Conservation (phyloP, 2,888 invertebrate species). For the Cistogaster globosa region DNA sequence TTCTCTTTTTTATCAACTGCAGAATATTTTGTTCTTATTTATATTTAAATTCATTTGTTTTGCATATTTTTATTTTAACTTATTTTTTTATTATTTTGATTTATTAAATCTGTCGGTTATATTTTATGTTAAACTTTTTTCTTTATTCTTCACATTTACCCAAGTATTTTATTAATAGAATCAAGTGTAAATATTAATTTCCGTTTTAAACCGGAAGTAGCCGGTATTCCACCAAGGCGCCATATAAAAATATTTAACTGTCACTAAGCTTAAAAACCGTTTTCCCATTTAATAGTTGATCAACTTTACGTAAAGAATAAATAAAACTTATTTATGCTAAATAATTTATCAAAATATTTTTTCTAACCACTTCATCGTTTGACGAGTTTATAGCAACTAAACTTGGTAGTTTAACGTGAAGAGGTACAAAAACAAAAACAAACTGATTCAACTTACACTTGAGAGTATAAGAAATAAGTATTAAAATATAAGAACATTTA, state of each 20-base stretch:
- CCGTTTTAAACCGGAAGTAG: slow-evolving; percentile 61
- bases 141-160: not conserved
- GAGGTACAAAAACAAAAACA: too few species aligned
- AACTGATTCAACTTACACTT: not conserved
- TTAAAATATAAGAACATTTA: too few species aligned
- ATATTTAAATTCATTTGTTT: not conserved
- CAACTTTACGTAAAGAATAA: not conserved
- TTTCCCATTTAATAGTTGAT: not conserved
- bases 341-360: slow-evolving; percentile 7
- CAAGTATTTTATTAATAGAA: not conserved
- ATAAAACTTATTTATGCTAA: not conserved
- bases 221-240: slow-evolving; percentile 50
- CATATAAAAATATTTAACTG: slow-evolving; percentile 47
- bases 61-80: slow-evolving; percentile 3
- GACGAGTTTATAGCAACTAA: slow-evolving; percentile 61
- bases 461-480: too few species aligned
- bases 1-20: not conserved
- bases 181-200: slow-evolving; percentile 54
- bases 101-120: too few species aligned
- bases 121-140: not conserved
- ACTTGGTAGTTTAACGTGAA: slow-evolving; percentile 44
- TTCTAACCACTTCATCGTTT: slow-evolving; percentile 40
- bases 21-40: not conserved
- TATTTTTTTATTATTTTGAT: too few species aligned
- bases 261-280: slow-evolving; percentile 28